Evolutionary conservation across 2,113 vertebrate species (phyloP).

Genomic region (Calypte anna): DNA sequence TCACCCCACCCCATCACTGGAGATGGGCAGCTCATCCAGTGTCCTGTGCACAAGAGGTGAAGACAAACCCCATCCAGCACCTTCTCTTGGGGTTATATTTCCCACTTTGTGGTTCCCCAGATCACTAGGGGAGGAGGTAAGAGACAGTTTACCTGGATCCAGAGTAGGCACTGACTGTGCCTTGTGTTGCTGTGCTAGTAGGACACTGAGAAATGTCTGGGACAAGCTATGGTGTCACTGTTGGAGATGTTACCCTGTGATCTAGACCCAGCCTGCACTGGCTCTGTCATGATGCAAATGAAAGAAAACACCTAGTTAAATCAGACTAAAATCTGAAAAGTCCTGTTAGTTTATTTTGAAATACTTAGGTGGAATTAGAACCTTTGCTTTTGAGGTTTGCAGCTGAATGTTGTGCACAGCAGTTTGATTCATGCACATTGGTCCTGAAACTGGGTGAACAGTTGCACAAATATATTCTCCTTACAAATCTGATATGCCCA

Average conservation of each 20-base stretch:
- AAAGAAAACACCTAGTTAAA: background rate
- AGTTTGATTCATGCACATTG: background rate
- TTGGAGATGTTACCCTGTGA: background rate
- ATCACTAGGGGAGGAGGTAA: background rate
- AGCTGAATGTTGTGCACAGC: fast-evolving
- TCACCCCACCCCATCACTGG: fast-evolving
- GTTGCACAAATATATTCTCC: background rate
- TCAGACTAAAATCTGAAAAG: background rate
- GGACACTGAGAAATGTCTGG: background rate
- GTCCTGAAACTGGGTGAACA: background rate
- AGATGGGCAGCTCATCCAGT: background rate
- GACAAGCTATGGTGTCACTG: fast-evolving
- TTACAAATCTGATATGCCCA: background rate
- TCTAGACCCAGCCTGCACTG: background rate
- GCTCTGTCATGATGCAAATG: background rate
- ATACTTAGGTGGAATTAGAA: background rate
- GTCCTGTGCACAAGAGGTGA: background rate
- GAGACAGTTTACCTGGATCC: background rate
- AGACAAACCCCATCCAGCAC: background rate
- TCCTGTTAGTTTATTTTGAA: background rate
- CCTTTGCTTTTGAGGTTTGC: background rate
- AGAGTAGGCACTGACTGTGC: fast-evolving
- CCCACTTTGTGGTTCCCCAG: background rate
- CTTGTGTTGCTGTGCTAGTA: background rate
- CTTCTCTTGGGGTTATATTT: background rate